phyloP scores from a whole-genome alignment of 1,140 invertebrate species.

The Cataglyphis hispanica region DNA sequence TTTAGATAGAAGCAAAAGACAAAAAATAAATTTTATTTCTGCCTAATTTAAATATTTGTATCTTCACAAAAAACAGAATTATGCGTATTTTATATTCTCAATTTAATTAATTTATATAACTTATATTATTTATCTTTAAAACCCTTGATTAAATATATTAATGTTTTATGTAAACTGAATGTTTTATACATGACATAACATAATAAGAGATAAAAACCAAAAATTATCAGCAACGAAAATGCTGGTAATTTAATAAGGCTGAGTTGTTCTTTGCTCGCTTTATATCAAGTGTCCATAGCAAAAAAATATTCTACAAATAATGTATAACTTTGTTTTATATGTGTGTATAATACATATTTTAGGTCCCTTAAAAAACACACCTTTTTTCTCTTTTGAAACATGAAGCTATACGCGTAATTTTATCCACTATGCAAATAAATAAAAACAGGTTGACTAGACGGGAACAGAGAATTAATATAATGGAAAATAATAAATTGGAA shows the following conservation, averaged over 20 bases:
- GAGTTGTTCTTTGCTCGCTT: background rate
- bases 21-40: background rate
- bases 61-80: background rate
- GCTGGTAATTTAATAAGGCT: background rate
- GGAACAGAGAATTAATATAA: background rate
- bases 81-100: background rate
- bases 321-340: conserved; percentile 27
- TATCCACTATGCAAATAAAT: conserved; percentile 26
- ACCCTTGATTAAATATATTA: background rate
- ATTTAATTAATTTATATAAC: background rate
- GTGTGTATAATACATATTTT: background rate
- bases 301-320: conserved; percentile 20
- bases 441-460: conserved; percentile 14
- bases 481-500: conserved; percentile 7
- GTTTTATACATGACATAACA: background rate
- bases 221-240: background rate
- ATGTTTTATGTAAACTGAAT: background rate
- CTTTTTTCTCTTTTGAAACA: conserved; percentile 33
- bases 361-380: background rate
- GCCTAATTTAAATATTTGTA: background rate
- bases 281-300: conserved; percentile 1
- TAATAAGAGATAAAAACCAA: conserved; percentile 5
- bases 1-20: background rate
- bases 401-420: conserved; percentile 26
- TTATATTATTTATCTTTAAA: background rate